Evolutionary conservation across 2,797 vertebrate genomes (phyloP), one percentile per base, ranked within the genome.

Genomic region (Falco peregrinus): DNA sequence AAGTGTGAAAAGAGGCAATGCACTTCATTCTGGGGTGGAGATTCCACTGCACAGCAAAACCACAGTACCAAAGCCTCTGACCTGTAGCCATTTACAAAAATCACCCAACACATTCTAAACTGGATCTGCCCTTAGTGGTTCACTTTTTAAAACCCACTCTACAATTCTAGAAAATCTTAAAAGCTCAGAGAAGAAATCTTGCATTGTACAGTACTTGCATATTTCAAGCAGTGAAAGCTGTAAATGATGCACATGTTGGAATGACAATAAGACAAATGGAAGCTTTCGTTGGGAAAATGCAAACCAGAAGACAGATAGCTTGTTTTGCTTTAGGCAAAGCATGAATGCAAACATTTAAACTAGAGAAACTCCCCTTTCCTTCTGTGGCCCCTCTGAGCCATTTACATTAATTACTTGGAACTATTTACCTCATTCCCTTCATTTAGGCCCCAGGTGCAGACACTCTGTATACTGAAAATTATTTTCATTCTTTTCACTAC

Each of bases 321-420:
- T 96, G 94, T 96, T 97, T 96, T 96, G 84, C 94, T 97, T 93
- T 96, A 93, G 90, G 94, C 94, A 89, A 94, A 89, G 87, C 79
- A 89, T 91, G 94, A 95, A 96, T 86, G 93, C 92, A 96, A 96
- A 96, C 93, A 96, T 96, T 97, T 94, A 69, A 96, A 92, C 84
- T 93, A 82, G 39, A 93, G 95, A 94, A 96, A 94, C 92, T 95
- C 96, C 82, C 60, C 69, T 94, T 96, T 97, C 89, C 84, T 95
- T 95, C 92, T 92, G 71, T 96, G 94, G 93, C 87, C 94, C 39
- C 92, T 94, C 78, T 88, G 84, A 96, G 84, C 91, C 89, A 95
- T 96, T 96, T 95, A 94, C 56, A 95, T 90, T 96, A 95, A 97
- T 96, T 96, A 92, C 82, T 93, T 95, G 79, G 92, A 97, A 96